Evolutionary conservation across 2,888 invertebrate genomes (phyloP), one percentile per base, ranked within the genome.

Genomic region (Camponotus fellah): DNA sequence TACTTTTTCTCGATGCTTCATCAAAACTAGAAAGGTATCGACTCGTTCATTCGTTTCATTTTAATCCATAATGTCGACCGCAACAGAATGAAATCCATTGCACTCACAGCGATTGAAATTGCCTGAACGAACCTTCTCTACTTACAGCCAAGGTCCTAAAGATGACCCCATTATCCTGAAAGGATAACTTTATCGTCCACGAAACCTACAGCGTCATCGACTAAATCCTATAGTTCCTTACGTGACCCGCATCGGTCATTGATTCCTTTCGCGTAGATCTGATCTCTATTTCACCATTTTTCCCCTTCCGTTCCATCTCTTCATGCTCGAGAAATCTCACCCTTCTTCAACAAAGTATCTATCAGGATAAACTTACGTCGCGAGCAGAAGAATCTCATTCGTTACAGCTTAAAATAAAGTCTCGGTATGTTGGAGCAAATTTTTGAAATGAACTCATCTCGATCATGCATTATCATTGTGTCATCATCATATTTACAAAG

Each of bases 141-240:
- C 26, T 17, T 53, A 53, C n/a, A 53, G 58, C n/a, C 40, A 40
- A 3, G 68, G 37, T 56, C 77, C 53, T 64, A 21, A 49, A 71
- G 79, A 76, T 64, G 84, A 83, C 80, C 83, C 84, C 75, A 88
- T 87, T 89, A 90, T 86, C 83, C 64, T 74, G 74, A 81, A 85
- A 82, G 86, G 87, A 85, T 86, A 84, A 90, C 82, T 86, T 84
- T 86, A 86, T 89, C 84, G 80, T 77, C 60, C 66, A 21, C 68
- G 43, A 83, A 82, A 82, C 75, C 89, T 83, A 84, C 60, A 62
- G 62, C 58, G 53, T 68, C 72, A 74, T 65, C 85, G 86, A 86
- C 86, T 87, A 88, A 91, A 88, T 88, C 87, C 87, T 74, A 86
- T 86, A 84, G 69, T 83, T 26, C 32, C 66, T 62, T 86, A 87